These are phyloP conservation scores for Epinephelus fuscoguttatus DNA, from an alignment of 2,113 vertebrate genomes.

Conservation along the genomic window DNA sequence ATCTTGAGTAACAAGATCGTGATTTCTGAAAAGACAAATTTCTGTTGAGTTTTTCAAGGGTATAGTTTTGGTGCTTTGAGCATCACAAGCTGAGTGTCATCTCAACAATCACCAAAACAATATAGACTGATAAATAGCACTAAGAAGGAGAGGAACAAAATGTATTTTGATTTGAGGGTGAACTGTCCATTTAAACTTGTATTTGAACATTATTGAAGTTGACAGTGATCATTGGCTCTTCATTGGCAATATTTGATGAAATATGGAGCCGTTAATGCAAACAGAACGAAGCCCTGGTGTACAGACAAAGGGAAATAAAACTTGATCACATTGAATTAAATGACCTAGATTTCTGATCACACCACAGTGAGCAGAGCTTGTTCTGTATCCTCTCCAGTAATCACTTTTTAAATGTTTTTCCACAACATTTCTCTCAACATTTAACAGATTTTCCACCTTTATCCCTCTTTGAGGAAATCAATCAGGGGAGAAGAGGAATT, in stretches of 20 bases:
- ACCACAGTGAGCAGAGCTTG: conserved; percentile 21
- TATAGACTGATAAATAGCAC: too few species aligned
- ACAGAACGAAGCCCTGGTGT: background rate
- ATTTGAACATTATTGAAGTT: conserved; percentile 16
- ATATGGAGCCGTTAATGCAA: background rate
- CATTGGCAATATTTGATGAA: background rate
- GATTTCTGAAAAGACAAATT: too few species aligned
- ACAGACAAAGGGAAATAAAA: conserved; percentile 13
- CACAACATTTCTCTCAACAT: conserved; percentile 60
- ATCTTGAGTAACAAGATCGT: too few species aligned
- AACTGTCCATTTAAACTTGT: background rate
- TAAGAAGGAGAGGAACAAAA: too few species aligned
- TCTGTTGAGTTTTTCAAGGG: too few species aligned
- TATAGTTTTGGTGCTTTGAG: too few species aligned
- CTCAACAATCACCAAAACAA: too few species aligned
- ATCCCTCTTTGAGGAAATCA: conserved; percentile 56
- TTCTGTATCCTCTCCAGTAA: conserved; percentile 29
- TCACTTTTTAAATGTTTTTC: conserved; percentile 57
- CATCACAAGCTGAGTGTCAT: too few species aligned
- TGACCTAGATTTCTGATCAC: conserved; percentile 46
- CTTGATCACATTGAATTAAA: conserved; percentile 37
- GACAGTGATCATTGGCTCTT: background rate
- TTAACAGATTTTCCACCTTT: conserved; percentile 66
- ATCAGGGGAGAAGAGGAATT: conserved; percentile 54
- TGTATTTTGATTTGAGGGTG: too few species aligned